phyloP scores from a whole-genome alignment of 2,888 invertebrate species.

The Perizoma affinitatum region DNA sequence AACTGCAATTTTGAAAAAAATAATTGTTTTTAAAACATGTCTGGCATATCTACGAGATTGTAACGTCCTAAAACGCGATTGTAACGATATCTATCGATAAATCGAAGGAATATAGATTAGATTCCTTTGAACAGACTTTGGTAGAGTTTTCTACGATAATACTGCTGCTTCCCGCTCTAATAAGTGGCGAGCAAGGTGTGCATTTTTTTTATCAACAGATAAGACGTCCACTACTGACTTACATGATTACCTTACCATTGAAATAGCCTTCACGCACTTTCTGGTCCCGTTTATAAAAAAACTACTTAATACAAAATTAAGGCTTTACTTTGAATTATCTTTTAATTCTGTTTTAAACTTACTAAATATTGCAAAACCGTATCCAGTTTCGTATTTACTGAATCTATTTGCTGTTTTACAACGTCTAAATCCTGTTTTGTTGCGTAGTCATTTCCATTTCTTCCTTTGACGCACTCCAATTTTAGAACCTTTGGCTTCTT shows the following conservation, averaged over 20 bases:
- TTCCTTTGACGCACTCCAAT: not conserved
- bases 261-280: no score
- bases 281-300: no score
- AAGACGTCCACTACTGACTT: no score
- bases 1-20: no score
- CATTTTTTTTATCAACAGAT: no score
- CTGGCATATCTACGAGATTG: slow-evolving; percentile 20
- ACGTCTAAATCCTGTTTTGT: slow-evolving; percentile 5
- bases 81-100: slow-evolving; percentile 21
- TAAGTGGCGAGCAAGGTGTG: no score
- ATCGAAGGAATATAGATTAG: slow-evolving; percentile 17
- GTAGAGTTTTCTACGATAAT: no score
- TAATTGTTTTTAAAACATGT: not conserved
- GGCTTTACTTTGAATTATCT: no score
- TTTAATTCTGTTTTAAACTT: not conserved
- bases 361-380: slow-evolving; percentile 1
- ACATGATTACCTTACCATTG: no score
- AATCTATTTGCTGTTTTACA: slow-evolving; percentile 7
- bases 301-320: no score
- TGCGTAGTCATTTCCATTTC: not conserved
- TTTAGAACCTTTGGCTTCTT: slow-evolving; percentile 1
- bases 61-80: not conserved
- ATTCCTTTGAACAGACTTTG: no score
- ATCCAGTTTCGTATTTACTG: slow-evolving; percentile 7
- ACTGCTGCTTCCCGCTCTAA: no score